A percentile compares a stretch with the other conserved stretches of the same genome.
Conservation (phyloP, 1,140 invertebrate genomes). For the Palaemon carinicauda region DNA sequence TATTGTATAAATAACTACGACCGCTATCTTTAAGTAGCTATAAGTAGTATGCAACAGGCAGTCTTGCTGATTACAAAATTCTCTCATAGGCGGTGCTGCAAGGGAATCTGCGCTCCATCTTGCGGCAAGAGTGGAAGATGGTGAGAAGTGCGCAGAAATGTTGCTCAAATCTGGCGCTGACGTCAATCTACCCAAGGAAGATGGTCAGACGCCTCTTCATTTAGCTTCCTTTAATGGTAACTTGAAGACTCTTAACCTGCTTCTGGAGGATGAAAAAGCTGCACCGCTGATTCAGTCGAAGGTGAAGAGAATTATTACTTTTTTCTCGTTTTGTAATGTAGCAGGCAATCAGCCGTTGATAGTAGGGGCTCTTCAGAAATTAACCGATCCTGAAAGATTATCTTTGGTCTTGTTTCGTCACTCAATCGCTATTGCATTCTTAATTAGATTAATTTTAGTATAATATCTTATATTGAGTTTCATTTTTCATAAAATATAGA, state of each 20-base stretch:
- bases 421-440: neutral
- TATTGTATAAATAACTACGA: too few relatives aligned
- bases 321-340: neutral
- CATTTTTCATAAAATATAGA: too few relatives aligned
- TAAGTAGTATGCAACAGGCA: too few relatives aligned
- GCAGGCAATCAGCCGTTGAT: too few relatives aligned
- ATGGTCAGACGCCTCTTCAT: conserved; percentile 93
- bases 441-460: neutral
- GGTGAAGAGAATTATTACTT: conserved; percentile 67
- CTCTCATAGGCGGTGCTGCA: conserved; percentile 74
- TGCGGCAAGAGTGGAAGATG: conserved; percentile 89
- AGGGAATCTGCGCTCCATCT: conserved; percentile 95
- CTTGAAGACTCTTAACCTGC: conserved; percentile 80
- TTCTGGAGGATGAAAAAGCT: conserved; percentile 84
- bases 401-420: neutral
- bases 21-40: too few relatives aligned
- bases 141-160: conserved; percentile 96
- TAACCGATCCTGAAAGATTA: neutral
- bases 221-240: conserved; percentile 90
- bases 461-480: neutral
- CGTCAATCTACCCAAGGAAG: conserved; percentile 89
- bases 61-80: neutral
- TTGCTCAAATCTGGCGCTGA: conserved; percentile 96
- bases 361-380: neutral
- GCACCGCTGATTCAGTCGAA: conserved; percentile 90